Conservation (phyloP, 2,113 vertebrate genomes). For the Tylochromis polylepis region DNA sequence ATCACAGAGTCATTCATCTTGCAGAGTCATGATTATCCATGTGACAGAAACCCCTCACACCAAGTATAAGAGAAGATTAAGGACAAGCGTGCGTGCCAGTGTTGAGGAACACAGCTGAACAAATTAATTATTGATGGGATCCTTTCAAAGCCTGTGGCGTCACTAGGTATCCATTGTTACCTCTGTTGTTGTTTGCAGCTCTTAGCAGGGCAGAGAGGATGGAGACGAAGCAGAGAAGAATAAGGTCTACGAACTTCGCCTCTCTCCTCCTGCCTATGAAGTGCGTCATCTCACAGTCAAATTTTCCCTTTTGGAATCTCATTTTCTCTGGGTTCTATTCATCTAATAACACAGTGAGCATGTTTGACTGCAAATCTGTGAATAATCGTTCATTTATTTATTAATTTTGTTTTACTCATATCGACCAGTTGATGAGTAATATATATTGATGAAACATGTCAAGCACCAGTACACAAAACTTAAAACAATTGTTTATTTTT, state of each 20-base stretch:
- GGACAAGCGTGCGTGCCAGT: slow-evolving; percentile 30
- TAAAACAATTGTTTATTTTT: neutral
- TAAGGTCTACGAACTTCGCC: neutral
- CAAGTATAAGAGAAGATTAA: slow-evolving; percentile 14
- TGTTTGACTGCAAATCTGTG: neutral
- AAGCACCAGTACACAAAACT: neutral
- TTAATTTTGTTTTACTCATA: neutral
- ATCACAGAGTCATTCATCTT: slow-evolving; percentile 2
- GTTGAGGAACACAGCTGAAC: slow-evolving; percentile 39
- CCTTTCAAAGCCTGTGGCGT: slow-evolving; percentile 50
- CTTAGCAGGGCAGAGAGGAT: slow-evolving; percentile 1
- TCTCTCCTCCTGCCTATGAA: neutral
- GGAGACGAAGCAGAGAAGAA: neutral
- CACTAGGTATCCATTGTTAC: slow-evolving; percentile 64
- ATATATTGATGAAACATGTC: neutral
- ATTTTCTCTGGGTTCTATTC: neutral
- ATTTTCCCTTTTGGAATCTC: neutral
- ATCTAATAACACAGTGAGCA: neutral
- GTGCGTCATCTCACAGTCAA: neutral
- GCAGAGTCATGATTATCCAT: neutral
- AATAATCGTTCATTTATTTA: neutral
- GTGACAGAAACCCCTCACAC: slow-evolving; percentile 24
- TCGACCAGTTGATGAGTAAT: neutral
- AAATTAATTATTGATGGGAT: slow-evolving; percentile 61
- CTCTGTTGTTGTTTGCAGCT: slow-evolving; percentile 45